Base-by-base conservation (phyloP, 2,113 vertebrate species). In the Etheostoma cragini region DNA sequence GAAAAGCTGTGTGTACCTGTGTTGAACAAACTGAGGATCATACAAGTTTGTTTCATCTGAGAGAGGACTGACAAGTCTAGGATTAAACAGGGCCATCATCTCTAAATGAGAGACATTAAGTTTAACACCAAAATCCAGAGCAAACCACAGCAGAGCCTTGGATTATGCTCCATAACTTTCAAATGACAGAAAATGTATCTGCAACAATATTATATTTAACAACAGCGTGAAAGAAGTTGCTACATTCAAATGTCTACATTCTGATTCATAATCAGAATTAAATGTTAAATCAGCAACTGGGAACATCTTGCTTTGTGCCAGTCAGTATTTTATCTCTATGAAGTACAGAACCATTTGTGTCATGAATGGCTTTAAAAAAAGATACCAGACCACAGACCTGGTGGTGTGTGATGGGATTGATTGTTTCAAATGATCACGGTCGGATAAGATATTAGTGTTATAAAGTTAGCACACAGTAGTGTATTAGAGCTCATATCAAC, bases 1-100 rank as follows among this genome's bases (percentile, higher is more conserved):
- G 65, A 52, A 63, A 22, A 52, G 33, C n/a, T 17, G 17, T 12
- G 3, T 24, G 24, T 85, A 95, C 94, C 92, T 88, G 69, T 80
- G 79, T 53, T 83, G 79, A 21, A 35, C 57, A 30, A 62, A 54
- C n/a, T 73, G 79, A 81, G 72, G 0, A 2, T 8, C 2, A 11
- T 84, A 47, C 14, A 52, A 3, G n/a, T 80, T 57, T 4, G 72
- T 65, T 67, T 87, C 76, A 15, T 87, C 80, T 19, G 84, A 70
- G 24, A 61, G 35, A 52, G 73, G 56, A 52, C 68, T 77, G 70
- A 85, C 24, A 52, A 95, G 68, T 8, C 81, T 77, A 60, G 94
- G 92, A 30, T 38, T 95, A 86, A 94, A 93, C 64, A 91, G 47
- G 8, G 80, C 76, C 89, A 95, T 83, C 80, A 94, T 56, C 78